Conservation (phyloP, 2,888 invertebrate genomes). For the Chouioia cunea region DNA sequence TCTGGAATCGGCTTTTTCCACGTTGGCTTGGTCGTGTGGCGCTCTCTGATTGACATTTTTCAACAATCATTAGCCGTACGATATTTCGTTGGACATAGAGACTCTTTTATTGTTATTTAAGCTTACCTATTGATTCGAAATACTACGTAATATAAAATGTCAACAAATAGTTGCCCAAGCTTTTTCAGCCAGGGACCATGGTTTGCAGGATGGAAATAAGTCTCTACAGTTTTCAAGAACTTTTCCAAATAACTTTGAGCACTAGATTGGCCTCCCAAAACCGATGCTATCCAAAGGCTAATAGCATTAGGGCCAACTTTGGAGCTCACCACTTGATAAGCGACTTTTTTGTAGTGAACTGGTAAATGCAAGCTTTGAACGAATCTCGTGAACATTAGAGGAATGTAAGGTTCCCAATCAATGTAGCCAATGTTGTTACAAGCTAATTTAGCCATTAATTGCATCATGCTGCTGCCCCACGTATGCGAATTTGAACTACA, state of each 20-base stretch:
- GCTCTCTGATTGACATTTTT: slow-evolving; percentile 71
- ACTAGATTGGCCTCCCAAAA: slow-evolving; percentile 76
- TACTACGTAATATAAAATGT: slow-evolving; percentile 77
- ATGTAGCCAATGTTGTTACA: slow-evolving; percentile 83
- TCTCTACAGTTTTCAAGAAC: slow-evolving; percentile 85
- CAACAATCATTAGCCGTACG: slow-evolving; percentile 19
- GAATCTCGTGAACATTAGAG: slow-evolving; percentile 81
- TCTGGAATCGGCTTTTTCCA: slow-evolving; percentile 82
- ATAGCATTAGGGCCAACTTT: slow-evolving; percentile 69
- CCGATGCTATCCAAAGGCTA: slow-evolving; percentile 71
- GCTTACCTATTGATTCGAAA: slow-evolving; percentile 71
- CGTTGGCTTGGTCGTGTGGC: slow-evolving; percentile 70
- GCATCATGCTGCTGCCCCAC: slow-evolving; percentile 79
- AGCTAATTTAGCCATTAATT: slow-evolving; percentile 81
- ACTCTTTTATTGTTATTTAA: slow-evolving; percentile 16
- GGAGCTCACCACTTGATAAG: slow-evolving; percentile 71
- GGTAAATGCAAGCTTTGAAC: slow-evolving; percentile 83
- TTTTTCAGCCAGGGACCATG: slow-evolving; percentile 82
- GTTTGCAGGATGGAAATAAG: slow-evolving; percentile 92
- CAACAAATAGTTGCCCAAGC: slow-evolving; percentile 77
- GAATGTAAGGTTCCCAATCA: slow-evolving; percentile 88
- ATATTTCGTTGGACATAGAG: slow-evolving; percentile 6
- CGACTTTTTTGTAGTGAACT: slow-evolving; percentile 78
- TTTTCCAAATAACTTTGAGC: slow-evolving; percentile 81
- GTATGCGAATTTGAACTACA: slow-evolving; percentile 77